A percentile compares a stretch with the other conserved stretches of the same genome.
Conservation (phyloP, 2,888 invertebrate genomes). For the Pristionchus fissidentatus region DNA sequence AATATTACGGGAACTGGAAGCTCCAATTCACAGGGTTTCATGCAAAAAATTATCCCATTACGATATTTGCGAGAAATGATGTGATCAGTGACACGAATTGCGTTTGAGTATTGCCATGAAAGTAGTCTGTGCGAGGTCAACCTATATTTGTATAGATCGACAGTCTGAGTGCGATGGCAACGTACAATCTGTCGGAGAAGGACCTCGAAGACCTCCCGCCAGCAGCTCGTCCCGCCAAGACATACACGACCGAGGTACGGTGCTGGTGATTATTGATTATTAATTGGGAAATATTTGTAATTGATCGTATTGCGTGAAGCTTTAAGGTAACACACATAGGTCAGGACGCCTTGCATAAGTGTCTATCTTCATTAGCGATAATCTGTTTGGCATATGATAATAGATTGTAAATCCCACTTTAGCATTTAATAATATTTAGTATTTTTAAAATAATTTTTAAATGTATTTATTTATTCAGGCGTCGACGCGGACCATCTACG, state of each 20-base stretch:
- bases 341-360: too few species aligned
- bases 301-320: too few species aligned
- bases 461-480: background rate
- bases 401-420: too few species aligned
- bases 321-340: too few species aligned
- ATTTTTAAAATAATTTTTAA: background rate
- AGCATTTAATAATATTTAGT: conserved; percentile 52
- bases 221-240: conserved; percentile 30
- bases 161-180: conserved; percentile 63
- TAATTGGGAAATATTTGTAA: too few species aligned
- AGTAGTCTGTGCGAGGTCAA: too few species aligned
- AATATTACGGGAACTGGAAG: background rate
- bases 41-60: background rate
- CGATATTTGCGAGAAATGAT: background rate
- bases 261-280: too few species aligned
- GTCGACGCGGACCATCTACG: conserved; percentile 56
- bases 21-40: background rate
- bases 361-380: too few species aligned
- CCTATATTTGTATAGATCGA: conserved; percentile 48
- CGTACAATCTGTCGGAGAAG: conserved; percentile 62
- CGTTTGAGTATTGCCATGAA: too few species aligned
- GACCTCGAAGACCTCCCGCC: conserved; percentile 61
- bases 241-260: conserved; percentile 2
- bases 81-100: background rate
- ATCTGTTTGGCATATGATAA: too few species aligned